Evolutionary conservation across 1,140 invertebrate genomes (phyloP), one percentile per base, ranked within the genome.

Genomic region (Zophobas morio): DNA sequence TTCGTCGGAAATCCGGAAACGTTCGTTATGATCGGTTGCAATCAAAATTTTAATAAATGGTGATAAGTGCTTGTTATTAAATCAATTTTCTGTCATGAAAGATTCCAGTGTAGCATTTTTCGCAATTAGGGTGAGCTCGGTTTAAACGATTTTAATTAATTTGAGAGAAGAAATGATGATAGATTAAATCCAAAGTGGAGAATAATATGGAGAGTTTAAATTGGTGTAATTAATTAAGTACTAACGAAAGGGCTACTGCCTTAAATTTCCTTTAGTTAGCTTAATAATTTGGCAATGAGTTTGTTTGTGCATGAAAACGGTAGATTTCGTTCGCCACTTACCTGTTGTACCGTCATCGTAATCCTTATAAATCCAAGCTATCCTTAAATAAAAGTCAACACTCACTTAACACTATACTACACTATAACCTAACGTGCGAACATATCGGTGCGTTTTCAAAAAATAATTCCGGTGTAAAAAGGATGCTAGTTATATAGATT

Each of bases 401-500:
- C 77, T 4, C 77, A 78, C 77, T 63, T 57, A 74, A 47, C 77
- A 78, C 77, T 72, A 75, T 79, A 78, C 79, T 79, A 78, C 75
- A 80, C 74, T 75, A 79, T 63, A 74, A 78, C 76, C 63, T 75
- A 76, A 78, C 77, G 71, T 80, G 77, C 79, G 76, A 71, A 49
- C 80, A 72, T 75, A 75, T 77, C 70, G 66, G 70, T 73, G 63
- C 63, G 49, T 80, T 80, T 82, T 83, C 75, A 54, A 78, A 79
- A 81, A 82, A 82, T 83, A 83, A 78, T 75, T 53, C 47, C 49
- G 54, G 46, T 63, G 73, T 36, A 54, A 73, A 47, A 56, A 77
- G 63, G 51, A 74, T 75, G 79, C 74, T 78, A 78, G 80, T 82
- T 84, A 83, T 84, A 84, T 84, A 84, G 79, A 84, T 79, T 81